Percentiles rank a stretch among this genome's conserved stretches.
These are phyloP conservation scores for Nyctereutes procyonoides DNA, from an alignment of 2,113 vertebrate species.

Conservation along the genomic window DNA sequence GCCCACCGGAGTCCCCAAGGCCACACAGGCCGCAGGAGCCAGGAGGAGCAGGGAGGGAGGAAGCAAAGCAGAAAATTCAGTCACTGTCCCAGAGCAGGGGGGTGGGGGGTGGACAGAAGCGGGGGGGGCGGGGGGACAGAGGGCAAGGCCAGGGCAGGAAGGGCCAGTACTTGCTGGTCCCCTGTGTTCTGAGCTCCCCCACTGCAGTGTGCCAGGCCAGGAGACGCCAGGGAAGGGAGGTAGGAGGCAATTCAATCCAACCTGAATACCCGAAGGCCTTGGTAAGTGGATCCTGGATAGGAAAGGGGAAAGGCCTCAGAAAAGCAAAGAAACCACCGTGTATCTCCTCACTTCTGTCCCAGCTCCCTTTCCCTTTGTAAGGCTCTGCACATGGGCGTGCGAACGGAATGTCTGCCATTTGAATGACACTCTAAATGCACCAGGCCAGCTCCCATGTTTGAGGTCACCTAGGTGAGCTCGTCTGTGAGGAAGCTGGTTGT, in stretches of 20 bases:
- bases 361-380: too few relatives aligned
- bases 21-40: accelerated
- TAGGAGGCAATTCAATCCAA: background rate
- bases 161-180: background rate
- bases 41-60: accelerated
- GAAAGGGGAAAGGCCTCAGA: background rate
- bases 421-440: background rate
- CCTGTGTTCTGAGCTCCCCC: background rate
- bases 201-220: too few relatives aligned
- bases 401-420: accelerated
- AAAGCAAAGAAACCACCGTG: background rate
- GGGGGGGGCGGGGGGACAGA: too few relatives aligned
- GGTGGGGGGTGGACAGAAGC: accelerated
- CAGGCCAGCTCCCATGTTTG: background rate
- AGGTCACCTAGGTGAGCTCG: background rate
- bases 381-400: background rate
- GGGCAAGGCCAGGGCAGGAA: background rate
- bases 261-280: accelerated
- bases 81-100: background rate
- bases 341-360: background rate
- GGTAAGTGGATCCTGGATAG: background rate
- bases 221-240: background rate
- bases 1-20: accelerated
- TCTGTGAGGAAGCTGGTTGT: background rate
- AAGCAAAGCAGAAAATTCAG: background rate